Base-by-base conservation (phyloP, 2,888 invertebrate genomes). In the Ecdyonurus torrentis region DNA sequence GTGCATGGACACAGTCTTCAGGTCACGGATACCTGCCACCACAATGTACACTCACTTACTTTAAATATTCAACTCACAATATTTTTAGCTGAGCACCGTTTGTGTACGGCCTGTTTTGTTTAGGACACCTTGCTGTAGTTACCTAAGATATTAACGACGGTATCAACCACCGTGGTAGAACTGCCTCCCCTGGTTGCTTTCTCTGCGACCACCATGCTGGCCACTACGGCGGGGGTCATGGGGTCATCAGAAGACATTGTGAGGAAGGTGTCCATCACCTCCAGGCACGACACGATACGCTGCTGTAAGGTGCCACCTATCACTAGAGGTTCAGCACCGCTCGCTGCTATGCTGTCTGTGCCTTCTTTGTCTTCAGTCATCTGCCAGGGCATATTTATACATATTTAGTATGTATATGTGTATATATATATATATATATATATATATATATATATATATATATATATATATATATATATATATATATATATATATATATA, bases 161-260 rank as follows among this genome's bases (percentile, higher is more conserved):
- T 82, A 67, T 88, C 87, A 0, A 91, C 83, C 61, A 87, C 80
- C 69, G 82, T 84, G 52, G 82, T 81, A 62, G 83, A 80, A 1
- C 82, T 81, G 2, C 79, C 78, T 0, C 80, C 79, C 0, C 81
- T 81, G 0, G 79, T 77, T 67, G 81, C 79, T 76, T 91, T 92
- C 72, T 91, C 89, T 0, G 94, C 94, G 0, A 92, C 87, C 0
- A 95, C 89, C 77, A 92, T 90, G 67, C 89, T 89, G 0, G 86
- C 80, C 0, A 91, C 89, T 20, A 92, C 78, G 55, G n/a, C 55
- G 10, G 55, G 19, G 7, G 55, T 5, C 5, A 50, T 55, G 23
- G 62, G 58, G n/a, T 58, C 52, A 2, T 19, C 23, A 15, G 25
- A 23, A 5, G 52, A 37, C 1, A 23, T 20, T 0, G 89, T 76